A percentile compares a stretch with the other conserved stretches of the same genome.
These are phyloP conservation scores for Cygnus olor DNA, from an alignment of 2,797 vertebrate species.

Conservation along the genomic window DNA sequence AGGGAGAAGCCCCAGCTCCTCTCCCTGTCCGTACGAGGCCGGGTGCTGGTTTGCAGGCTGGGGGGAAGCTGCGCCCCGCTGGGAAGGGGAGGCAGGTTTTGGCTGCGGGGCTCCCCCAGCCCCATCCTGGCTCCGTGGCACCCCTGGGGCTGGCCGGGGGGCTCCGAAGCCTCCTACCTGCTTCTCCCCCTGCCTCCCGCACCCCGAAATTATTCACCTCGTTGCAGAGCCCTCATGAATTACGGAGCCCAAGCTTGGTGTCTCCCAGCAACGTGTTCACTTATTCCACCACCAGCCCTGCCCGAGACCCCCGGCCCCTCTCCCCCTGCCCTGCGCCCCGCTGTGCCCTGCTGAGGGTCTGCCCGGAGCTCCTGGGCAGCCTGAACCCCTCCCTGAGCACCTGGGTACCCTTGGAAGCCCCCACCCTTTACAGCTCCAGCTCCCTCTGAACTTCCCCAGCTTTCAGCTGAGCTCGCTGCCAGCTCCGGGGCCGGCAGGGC, in stretches of 20 bases:
- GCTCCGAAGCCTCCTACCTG: neutral
- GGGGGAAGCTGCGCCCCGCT: neutral
- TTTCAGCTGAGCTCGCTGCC: neutral
- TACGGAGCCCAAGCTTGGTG: slow-evolving; percentile 41
- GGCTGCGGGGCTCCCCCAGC: neutral
- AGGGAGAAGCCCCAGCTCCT: neutral
- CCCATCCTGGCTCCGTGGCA: too few relatives aligned
- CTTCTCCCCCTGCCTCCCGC: neutral
- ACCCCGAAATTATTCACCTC: slow-evolving; percentile 25
- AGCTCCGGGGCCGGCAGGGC: neutral
- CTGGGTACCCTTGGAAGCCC: too few relatives aligned
- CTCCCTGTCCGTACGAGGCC: neutral
- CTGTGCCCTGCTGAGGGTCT: neutral
- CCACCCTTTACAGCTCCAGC: neutral
- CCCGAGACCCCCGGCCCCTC: neutral
- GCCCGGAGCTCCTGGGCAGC: neutral
- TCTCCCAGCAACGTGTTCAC: slow-evolving; percentile 60
- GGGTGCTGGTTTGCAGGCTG: neutral
- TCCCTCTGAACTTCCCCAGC: neutral
- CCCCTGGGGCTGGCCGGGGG: neutral
- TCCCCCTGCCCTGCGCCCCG: neutral
- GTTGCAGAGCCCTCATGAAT: slow-evolving; percentile 41
- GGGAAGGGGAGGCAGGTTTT: neutral
- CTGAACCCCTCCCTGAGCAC: neutral
- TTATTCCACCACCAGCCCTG: neutral